Conservation (phyloP, 2,888 invertebrate species). For the Uropetala carovei region DNA sequence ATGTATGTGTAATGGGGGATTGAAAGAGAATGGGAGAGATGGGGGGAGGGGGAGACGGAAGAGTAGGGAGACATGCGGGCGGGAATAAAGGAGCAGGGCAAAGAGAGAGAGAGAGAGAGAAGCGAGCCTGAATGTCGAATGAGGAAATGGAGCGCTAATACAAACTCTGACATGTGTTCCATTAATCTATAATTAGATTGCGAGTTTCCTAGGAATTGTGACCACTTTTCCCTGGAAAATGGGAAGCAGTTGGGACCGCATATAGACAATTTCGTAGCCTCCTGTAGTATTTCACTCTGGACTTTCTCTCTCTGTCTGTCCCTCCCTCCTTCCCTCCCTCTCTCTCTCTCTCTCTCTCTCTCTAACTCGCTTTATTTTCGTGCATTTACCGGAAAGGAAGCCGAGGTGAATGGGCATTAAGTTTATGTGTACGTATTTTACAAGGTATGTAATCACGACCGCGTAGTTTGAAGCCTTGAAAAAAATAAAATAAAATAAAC, state of each 20-base stretch:
- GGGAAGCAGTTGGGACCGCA: background rate
- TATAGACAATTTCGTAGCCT: background rate
- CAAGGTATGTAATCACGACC: too few species aligned
- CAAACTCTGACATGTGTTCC: slow-evolving; percentile 21
- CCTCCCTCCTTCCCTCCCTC: background rate
- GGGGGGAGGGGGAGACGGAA: background rate
- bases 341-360: background rate
- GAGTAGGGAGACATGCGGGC: background rate
- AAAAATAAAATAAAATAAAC: too few species aligned
- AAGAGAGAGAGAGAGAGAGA: background rate
- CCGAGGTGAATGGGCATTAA: too few species aligned
- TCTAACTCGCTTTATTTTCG: background rate
- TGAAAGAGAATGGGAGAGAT: background rate
- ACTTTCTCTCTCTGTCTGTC: background rate
- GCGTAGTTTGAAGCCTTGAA: too few species aligned
- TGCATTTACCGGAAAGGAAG: too few species aligned
- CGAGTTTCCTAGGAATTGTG: slow-evolving; percentile 37
- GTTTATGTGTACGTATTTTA: too few species aligned
- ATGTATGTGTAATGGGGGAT: background rate
- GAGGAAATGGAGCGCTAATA: slow-evolving; percentile 36
- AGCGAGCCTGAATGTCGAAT: slow-evolving; percentile 16
- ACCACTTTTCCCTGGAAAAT: slow-evolving; percentile 6
- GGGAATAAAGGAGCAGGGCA: background rate
- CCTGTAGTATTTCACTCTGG: background rate
- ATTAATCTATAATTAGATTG: slow-evolving; percentile 33